Percentiles rank a stretch among this genome's conserved stretches.
These are phyloP conservation scores for Eupeodes luniger DNA, from an alignment of 2,888 invertebrate genomes.

Conservation along the genomic window DNA sequence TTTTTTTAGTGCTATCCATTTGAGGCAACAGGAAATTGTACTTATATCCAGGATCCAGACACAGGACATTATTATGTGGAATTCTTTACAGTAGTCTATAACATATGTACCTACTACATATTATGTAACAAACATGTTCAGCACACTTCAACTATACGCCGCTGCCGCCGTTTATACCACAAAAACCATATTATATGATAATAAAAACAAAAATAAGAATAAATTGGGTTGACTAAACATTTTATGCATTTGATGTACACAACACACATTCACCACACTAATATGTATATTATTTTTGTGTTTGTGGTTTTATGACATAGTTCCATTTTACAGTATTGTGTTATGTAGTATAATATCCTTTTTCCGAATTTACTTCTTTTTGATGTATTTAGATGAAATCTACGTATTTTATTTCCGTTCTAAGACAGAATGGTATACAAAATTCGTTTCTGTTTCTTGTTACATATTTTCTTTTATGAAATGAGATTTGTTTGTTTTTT, in stretches of 20 bases:
- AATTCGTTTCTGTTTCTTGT: no score
- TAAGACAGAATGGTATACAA: no score
- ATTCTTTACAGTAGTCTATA: no score
- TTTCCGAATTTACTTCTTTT: not conserved
- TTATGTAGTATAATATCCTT: not conserved
- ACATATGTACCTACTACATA: no score
- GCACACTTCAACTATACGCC: no score
- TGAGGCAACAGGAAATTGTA: slow-evolving; percentile 34
- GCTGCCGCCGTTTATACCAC: not conserved
- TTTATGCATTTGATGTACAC: not conserved
- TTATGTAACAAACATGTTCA: no score
- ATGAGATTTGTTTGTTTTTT: no score
- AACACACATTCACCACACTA: no score
- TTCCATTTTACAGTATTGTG: not conserved
- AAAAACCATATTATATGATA: not conserved
- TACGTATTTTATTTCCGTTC: not conserved
- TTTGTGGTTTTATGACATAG: not conserved
- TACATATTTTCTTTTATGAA: no score
- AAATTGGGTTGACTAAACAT: slow-evolving; percentile 31
- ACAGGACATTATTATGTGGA: not conserved
- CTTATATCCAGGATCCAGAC: not conserved
- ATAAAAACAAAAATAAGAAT: not conserved
- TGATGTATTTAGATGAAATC: slow-evolving; percentile 6
- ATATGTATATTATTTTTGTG: not conserved
- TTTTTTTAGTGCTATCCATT: not conserved